Base-by-base conservation (phyloP, 1,140 invertebrate species). In the Drosophila busckii region DNA sequence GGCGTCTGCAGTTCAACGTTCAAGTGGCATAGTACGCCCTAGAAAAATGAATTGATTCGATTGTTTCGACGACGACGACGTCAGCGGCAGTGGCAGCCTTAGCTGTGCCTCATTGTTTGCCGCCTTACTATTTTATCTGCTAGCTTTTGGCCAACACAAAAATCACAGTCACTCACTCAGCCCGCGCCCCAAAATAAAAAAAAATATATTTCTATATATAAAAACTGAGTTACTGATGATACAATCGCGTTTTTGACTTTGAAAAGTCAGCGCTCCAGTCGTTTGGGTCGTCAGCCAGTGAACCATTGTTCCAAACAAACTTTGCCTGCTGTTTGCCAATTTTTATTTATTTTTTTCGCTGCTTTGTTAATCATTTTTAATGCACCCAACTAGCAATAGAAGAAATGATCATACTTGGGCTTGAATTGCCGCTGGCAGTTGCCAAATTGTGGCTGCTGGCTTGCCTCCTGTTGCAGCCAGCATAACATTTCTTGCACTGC, bases 1-100 rank as follows among this genome's bases (percentile, higher is more conserved):
- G 84, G 84, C 84, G 84, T 86, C 80, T 86, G 84, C 84, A 84
- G 84, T 86, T 86, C 84, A 86, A 86, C 84, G 84, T 86, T 86
- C 84, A 86, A 86, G 84, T 86, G 84, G 84, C 84, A 86, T 48
- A 69, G 70, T 78, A 84, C 80, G 71, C 80, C 68, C 80, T 84
- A 84, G 76, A 83, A 83, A 80, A 83, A 84, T 85, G 82, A 84
- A 84, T 85, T 84, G 73, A 84, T 85, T 84, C 82, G 82, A 84
- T 84, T 84, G 82, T 85, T 70, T 84, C 38, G 52, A 37, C 17
- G 25, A 23, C 60, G 19, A 22, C 55, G 7, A 29, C 20, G 3
- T 9, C 44, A 9, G 12, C 48, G 5, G 16, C 31, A 2, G 7
- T 12, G 20, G 23, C 16, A 2, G 26, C 40, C n/a, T 56, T 54